These are phyloP conservation scores for Verasper variegatus DNA, from an alignment of 2,113 vertebrate genomes.

Conservation along the genomic window DNA sequence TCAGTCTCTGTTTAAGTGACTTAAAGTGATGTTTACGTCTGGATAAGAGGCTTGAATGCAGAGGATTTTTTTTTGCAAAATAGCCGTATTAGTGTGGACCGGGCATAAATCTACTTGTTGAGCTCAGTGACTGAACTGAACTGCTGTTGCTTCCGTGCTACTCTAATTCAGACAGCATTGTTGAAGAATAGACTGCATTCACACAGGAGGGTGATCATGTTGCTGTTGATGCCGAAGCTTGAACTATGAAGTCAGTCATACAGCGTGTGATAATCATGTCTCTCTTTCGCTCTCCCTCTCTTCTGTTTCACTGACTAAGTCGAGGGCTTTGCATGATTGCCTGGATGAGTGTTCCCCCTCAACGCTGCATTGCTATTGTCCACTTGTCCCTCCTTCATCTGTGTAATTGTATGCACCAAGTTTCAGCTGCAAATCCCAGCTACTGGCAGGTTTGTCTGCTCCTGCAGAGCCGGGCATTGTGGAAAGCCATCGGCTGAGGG, in stretches of 20 bases:
- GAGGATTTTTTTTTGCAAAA: too few species aligned
- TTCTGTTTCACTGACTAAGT: slow-evolving; percentile 65
- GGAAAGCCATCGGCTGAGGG: slow-evolving; percentile 61
- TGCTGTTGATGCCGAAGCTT: slow-evolving; percentile 47
- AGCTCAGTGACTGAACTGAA: slow-evolving; percentile 10
- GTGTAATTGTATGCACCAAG: slow-evolving; percentile 74
- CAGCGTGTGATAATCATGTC: slow-evolving; percentile 40
- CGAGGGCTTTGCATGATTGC: slow-evolving; percentile 70
- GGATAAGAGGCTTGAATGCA: too few species aligned
- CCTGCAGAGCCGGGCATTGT: slow-evolving; percentile 48
- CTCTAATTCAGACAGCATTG: slow-evolving; percentile 9
- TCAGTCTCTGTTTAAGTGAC: too few species aligned
- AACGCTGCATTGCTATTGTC: slow-evolving; percentile 68
- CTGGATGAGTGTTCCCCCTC: slow-evolving; percentile 72
- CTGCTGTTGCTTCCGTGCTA: slow-evolving; percentile 1
- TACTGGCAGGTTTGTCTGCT: slow-evolving; percentile 66
- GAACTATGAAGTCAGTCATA: slow-evolving; percentile 54
- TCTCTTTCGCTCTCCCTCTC: slow-evolving; percentile 45
- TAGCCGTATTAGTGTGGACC: neutral
- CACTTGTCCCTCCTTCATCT: slow-evolving; percentile 73
- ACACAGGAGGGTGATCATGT: slow-evolving; percentile 30
- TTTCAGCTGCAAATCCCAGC: slow-evolving; percentile 71
- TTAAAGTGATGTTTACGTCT: too few species aligned
- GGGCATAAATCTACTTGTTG: neutral
- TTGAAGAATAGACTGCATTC: slow-evolving; percentile 10